Conservation (phyloP, 2,888 invertebrate species). For the Adelognathus sp. region DNA sequence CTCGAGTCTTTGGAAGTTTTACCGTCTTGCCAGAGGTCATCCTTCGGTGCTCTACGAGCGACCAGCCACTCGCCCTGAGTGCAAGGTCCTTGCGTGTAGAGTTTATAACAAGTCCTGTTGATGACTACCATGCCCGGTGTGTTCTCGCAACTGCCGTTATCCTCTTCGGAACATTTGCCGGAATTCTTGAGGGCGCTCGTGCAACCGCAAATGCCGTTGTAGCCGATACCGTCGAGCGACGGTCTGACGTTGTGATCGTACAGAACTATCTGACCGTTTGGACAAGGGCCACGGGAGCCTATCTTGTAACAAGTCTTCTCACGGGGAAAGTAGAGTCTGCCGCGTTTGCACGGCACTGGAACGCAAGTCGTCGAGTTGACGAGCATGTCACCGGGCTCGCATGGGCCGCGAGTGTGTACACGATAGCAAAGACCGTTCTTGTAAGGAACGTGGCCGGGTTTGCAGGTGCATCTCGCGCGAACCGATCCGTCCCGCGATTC, state of each 20-base stretch:
- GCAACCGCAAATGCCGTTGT: slow-evolving; percentile 92
- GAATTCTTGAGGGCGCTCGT: slow-evolving; percentile 80
- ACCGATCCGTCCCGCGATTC: slow-evolving; percentile 66
- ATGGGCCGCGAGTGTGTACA: slow-evolving; percentile 91
- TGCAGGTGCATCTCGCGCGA: slow-evolving; percentile 87
- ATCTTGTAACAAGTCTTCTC: slow-evolving; percentile 90
- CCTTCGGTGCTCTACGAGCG: slow-evolving; percentile 81
- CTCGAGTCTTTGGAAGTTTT: slow-evolving; percentile 71
- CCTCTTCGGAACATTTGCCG: slow-evolving; percentile 72
- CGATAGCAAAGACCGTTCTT: slow-evolving; percentile 88
- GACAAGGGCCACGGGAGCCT: slow-evolving; percentile 90
- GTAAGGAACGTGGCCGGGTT: slow-evolving; percentile 86
- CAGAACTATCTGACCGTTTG: slow-evolving; percentile 87
- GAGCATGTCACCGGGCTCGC: slow-evolving; percentile 86
- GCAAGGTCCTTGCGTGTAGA: slow-evolving; percentile 91
- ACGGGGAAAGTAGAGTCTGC: slow-evolving; percentile 89
- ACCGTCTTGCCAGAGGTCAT: slow-evolving; percentile 69
- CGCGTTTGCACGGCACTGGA: slow-evolving; percentile 88
- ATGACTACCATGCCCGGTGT: slow-evolving; percentile 86
- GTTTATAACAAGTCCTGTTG: slow-evolving; percentile 88
- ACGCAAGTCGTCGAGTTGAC: slow-evolving; percentile 87
- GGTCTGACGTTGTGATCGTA: slow-evolving; percentile 91
- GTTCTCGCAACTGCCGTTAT: slow-evolving; percentile 83
- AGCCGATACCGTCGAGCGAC: slow-evolving; percentile 90
- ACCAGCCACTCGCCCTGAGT: slow-evolving; percentile 87